Conservation (phyloP, 92 coral and sea anemone species). For the Ricordea florida region DNA sequence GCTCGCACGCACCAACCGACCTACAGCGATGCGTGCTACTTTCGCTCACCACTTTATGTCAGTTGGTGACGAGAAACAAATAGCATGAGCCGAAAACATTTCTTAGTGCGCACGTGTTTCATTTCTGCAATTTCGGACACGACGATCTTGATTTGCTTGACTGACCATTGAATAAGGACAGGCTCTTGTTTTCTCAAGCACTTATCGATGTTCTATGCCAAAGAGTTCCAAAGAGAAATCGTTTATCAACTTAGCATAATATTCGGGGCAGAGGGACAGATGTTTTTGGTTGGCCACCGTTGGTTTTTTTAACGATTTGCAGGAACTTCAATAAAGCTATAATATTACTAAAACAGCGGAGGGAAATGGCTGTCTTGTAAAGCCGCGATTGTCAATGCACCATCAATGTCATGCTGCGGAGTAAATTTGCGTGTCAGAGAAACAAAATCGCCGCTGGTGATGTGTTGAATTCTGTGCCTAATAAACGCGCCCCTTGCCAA, state of each 20-base stretch:
- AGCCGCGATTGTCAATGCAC: neutral
- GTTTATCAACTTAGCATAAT: conserved; percentile 33
- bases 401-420: conserved; percentile 9
- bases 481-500: conserved; percentile 12
- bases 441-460: conserved; percentile 16
- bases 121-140: neutral
- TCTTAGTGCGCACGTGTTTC: neutral
- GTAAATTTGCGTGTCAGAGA: neutral
- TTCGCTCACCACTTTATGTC: neutral
- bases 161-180: neutral
- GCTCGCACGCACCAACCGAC: conserved; percentile 26
- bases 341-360: conserved; percentile 11
- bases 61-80: neutral
- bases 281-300: conserved; percentile 10
- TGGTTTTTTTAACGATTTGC: conserved; percentile 25
- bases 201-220: too few species aligned
- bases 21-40: conserved; percentile 23
- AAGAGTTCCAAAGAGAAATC: conserved; percentile 18
- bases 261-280: conserved; percentile 4
- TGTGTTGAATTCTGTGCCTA: neutral
- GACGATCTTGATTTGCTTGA: neutral
- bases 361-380: neutral
- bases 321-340: neutral
- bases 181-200: too few species aligned
- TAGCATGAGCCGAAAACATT: too few species aligned